Base-by-base conservation (phyloP, 2,797 vertebrate species). In the Helostoma temminkii region DNA sequence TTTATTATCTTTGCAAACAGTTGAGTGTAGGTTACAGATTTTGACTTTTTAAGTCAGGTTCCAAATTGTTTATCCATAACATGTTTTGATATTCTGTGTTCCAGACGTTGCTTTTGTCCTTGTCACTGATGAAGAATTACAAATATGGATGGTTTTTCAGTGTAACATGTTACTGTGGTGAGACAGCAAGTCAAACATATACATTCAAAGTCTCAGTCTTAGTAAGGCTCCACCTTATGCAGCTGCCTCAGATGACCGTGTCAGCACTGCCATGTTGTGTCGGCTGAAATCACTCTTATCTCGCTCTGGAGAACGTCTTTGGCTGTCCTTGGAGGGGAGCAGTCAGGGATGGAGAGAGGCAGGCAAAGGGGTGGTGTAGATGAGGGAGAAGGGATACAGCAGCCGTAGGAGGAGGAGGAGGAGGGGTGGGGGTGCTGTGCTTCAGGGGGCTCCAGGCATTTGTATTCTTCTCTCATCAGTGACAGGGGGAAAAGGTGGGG, bases 381-480 rank as follows among this genome's bases (percentile, higher is more conserved):
- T 68, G 71, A 45, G 48, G 62, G 67, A 60, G 76, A 25, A 32
- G 67, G 80, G 60, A 75, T 71, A 67, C 30, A 54, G 69, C 58
- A 65, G 64, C 22, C 68, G 53, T 49, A 66, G 70, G 80, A 68
- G 74, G 71, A 25, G 69, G 71, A 71, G 58, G 61, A 53, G 67
- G 43, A 30, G 52, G 37, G 62, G 22, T 9, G 37, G 56, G 52
- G 26, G 52, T 63, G 60, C 58, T 72, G 66, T 52, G 85, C 75
- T 84, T 87, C 84, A 75, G 89, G 78, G n/a, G 86, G 86, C 58
- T 19, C 70, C 70, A 58, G 80, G 64, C 78, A 93, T 94, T 93
- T 92, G 88, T 94, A 95, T 94, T 95, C 93, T 64, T 85, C 74
- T 87, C 92, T 92, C 86, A 85, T 86, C 86, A 77, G 79, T 90